Evolutionary conservation across 1,140 invertebrate genomes (phyloP).

Genomic region (Aphaenogaster rudis): DNA sequence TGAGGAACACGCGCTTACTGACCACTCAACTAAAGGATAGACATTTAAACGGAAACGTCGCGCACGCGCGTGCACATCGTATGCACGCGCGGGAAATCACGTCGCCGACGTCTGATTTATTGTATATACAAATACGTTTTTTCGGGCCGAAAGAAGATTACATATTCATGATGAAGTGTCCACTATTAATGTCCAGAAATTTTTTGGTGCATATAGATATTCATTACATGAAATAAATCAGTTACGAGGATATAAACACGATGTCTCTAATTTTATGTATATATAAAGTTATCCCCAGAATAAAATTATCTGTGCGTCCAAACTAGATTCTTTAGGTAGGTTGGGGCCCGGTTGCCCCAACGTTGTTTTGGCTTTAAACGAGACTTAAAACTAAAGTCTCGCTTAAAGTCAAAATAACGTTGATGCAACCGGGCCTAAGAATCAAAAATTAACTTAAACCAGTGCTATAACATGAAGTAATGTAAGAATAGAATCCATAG

Average conservation of each 20-base stretch:
- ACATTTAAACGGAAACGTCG: constrained; percentile 81
- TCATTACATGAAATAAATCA: background rate
- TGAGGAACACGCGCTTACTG: constrained; percentile 77
- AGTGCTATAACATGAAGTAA: background rate
- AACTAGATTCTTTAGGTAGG: background rate
- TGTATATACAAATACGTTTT: constrained; percentile 20
- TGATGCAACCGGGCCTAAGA: too few species aligned
- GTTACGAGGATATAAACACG: background rate
- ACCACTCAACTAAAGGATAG: constrained; percentile 64
- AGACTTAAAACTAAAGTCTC: too few species aligned
- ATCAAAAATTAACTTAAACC: background rate
- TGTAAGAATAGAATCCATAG: background rate
- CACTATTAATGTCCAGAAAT: background rate
- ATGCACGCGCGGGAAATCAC: constrained; percentile 39
- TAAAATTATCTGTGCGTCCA: background rate
- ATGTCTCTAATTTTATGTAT: background rate
- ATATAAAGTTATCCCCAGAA: background rate
- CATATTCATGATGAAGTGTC: background rate
- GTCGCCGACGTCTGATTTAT: constrained; percentile 6
- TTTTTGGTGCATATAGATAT: background rate
- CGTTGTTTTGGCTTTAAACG: too few species aligned
- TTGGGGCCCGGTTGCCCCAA: too few species aligned
- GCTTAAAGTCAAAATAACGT: too few species aligned
- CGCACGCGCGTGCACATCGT: constrained; percentile 74
- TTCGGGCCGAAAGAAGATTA: background rate